Evolutionary conservation across 2,797 vertebrate species (phyloP), one percentile per base, ranked within the genome.

Genomic region (Enteromius paludinosus): DNA sequence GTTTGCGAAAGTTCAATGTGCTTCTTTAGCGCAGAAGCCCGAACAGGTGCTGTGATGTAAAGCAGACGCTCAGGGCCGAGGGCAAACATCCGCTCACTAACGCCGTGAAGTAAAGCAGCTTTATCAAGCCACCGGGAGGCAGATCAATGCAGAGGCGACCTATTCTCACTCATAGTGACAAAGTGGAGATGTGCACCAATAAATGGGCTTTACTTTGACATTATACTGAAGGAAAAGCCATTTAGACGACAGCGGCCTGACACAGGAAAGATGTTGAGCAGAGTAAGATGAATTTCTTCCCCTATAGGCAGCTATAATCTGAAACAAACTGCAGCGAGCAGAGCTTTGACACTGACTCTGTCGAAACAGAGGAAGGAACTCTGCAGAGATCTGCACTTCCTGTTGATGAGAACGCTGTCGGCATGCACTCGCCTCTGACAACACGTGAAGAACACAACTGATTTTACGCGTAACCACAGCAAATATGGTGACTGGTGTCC

Each of bases 351-450:
- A 79, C 65, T 1, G 30, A 47, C 20, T 54, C 18, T 62, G 38
- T 77, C 28, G 41, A 83, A 81, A 61, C 56, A 79, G 73, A 89
- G 92, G 92, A 92, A 94, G 92, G 92, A 94, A 92, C 87, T 45
- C 28, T 83, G 88, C 87, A 87, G 81, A 92, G 88, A 91, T 92
- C 87, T 89, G 89, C 30, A 90, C 89, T 95, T 95, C 94, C 94
- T 94, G 93, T 95, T 93, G 89, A 92, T 87, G 75, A 88, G 84
- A 91, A 64, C 5, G 89, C 88, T 83, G 89, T 93, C 91, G 90
- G 90, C 89, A 87, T 25, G 1, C 12, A 10, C 68, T 45, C 20
- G 25, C 15, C 69, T 35, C 33, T 86, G 47, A 82, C 79, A 79
- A 33, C 74, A 38, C 43, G 5, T 52, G 28, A 18, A 17, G 41